Percentiles rank a stretch among this genome's conserved stretches.
Conservation (phyloP, 2,888 invertebrate genomes). For the Dioctria linearis region DNA sequence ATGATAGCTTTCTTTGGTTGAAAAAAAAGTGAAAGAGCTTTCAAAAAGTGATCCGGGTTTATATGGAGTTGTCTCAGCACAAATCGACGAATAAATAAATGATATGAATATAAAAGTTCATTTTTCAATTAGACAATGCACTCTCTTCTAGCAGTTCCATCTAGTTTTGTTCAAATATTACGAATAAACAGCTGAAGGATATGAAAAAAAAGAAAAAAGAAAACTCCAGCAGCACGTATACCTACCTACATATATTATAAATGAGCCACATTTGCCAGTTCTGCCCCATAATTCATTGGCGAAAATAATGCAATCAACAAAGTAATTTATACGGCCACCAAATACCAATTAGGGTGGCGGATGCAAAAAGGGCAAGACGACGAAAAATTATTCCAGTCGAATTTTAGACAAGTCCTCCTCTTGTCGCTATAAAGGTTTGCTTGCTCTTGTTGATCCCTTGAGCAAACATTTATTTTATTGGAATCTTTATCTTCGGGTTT, state of each 20-base stretch:
- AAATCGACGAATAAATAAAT: too few relatives aligned
- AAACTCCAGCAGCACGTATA: too few relatives aligned
- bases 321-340: slow-evolving; percentile 49
- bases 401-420: neutral
- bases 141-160: too few relatives aligned
- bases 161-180: too few relatives aligned
- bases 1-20: too few relatives aligned
- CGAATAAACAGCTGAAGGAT: too few relatives aligned
- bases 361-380: slow-evolving; percentile 27
- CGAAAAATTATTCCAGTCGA: neutral
- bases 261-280: slow-evolving; percentile 35
- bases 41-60: too few relatives aligned
- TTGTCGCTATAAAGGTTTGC: neutral
- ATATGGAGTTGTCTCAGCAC: too few relatives aligned
- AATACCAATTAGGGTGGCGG: slow-evolving; percentile 42
- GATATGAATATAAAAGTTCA: too few relatives aligned
- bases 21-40: too few relatives aligned
- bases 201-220: too few relatives aligned
- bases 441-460: slow-evolving; percentile 14
- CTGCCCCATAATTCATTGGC: slow-evolving; percentile 25
- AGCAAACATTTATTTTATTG: slow-evolving; percentile 52
- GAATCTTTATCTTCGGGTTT: slow-evolving; percentile 49
- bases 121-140: too few relatives aligned
- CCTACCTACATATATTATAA: neutral
- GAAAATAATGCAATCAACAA: slow-evolving; percentile 50